A percentile compares a stretch with the other conserved stretches of the same genome.
Evolutionary conservation across 2,113 vertebrate species (phyloP).

Genomic region (Cettia cetti): DNA sequence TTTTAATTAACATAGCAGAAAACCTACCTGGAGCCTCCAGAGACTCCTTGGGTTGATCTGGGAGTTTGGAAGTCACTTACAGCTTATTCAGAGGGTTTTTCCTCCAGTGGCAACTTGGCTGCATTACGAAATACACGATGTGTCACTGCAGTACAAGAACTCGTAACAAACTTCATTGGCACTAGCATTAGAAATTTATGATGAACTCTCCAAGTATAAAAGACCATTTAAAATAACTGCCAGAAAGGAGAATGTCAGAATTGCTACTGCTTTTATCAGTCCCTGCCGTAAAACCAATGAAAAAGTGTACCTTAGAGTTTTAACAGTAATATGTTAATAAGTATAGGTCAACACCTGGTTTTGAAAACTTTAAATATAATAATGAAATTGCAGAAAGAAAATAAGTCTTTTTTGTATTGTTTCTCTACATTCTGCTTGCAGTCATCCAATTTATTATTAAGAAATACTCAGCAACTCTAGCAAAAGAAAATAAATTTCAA

Average conservation of each 20-base stretch:
- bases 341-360: not conserved
- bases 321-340: not conserved
- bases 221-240: not conserved
- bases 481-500: not conserved
- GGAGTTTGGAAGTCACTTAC: not conserved
- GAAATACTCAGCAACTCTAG: not conserved
- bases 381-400: not conserved
- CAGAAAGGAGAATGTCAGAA: not conserved
- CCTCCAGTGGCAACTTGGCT: not conserved
- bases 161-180: not conserved
- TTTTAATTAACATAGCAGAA: constrained; percentile 17
- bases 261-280: not conserved
- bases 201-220: not conserved
- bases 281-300: not conserved
- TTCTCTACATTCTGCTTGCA: not conserved
- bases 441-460: not conserved
- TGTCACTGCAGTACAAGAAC: not conserved
- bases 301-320: not conserved
- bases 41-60: not conserved
- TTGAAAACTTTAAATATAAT: not conserved
- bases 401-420: not conserved
- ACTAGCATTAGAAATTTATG: not conserved
- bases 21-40: not conserved
- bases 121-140: fast-evolving
- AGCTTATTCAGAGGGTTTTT: not conserved